These are phyloP conservation scores for Callaeas wilsoni DNA, from an alignment of 2,113 vertebrate species.

Conservation along the genomic window DNA sequence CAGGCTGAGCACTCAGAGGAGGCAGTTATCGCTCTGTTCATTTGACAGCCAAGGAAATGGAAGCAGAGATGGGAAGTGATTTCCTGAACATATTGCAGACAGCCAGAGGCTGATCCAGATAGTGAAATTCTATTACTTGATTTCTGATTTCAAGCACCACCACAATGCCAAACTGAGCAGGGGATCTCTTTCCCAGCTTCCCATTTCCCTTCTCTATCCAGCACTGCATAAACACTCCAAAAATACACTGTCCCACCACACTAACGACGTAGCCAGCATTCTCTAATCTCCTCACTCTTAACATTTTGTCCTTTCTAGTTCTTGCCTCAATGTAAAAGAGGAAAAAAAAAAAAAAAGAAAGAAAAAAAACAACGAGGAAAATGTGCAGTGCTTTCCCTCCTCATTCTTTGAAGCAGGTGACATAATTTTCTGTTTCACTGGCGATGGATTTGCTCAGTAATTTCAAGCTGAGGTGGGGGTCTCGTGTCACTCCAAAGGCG, in stretches of 20 bases:
- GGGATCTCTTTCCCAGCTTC: neutral
- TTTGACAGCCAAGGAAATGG: conserved; percentile 40
- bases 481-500: neutral
- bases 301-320: neutral
- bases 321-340: neutral
- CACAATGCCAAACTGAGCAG: neutral
- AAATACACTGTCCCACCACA: neutral
- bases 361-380: neutral
- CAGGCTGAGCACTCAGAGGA: neutral
- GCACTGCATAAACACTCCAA: neutral
- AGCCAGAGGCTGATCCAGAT: neutral
- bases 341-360: too few species aligned
- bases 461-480: neutral
- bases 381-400: neutral
- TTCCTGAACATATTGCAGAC: neutral
- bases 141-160: neutral
- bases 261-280: neutral
- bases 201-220: neutral
- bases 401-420: neutral
- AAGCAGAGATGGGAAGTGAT: conserved; percentile 5
- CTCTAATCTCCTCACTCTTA: neutral
- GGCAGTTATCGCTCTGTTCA: neutral
- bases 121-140: neutral
- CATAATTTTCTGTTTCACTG: neutral
- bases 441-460: neutral